Evolutionary conservation across 2,113 vertebrate genomes (phyloP).

Genomic region (Chionodraco myersi): DNA sequence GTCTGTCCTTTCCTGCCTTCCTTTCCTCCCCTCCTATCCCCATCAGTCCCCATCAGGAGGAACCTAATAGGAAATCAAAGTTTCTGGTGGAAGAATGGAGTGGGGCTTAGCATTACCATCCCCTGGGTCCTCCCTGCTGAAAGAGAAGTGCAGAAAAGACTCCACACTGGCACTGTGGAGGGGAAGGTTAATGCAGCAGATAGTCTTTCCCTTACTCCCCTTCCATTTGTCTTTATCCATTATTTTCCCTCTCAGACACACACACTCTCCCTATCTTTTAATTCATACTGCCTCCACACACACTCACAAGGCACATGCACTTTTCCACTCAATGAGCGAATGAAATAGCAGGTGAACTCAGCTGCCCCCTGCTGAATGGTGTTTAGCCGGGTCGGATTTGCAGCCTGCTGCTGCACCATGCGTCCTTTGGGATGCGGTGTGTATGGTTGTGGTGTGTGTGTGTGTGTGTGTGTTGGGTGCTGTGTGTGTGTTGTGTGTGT

Average conservation of each 20-base stretch:
- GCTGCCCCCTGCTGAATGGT: conserved; percentile 22
- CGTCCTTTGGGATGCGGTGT: conserved; percentile 56
- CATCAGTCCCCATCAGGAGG: conserved; percentile 92
- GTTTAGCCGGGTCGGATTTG: conserved; percentile 35
- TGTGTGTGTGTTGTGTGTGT: conserved; percentile 24
- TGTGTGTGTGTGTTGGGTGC: conserved; percentile 8
- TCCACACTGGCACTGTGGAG: conserved; percentile 86
- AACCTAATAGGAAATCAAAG: conserved; percentile 99
- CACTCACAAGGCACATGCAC: conserved; percentile 23
- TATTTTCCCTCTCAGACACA: conserved; percentile 50
- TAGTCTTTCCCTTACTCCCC: conserved; percentile 90
- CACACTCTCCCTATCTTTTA: conserved; percentile 40
- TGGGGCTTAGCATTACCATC: conserved; percentile 96
- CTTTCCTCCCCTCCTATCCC: conserved; percentile 50
- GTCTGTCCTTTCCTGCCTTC: conserved; percentile 50
- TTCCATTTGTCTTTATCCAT: conserved; percentile 71
- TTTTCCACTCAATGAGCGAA: conserved; percentile 9
- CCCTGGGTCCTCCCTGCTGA: conserved; percentile 95
- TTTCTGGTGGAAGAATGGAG: conserved; percentile 93
- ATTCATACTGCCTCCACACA: conserved; percentile 34
- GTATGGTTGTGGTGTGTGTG: conserved; percentile 34
- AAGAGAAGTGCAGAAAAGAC: conserved; percentile 97
- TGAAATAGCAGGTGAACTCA: conserved; percentile 47
- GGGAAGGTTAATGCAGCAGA: conserved; percentile 97
- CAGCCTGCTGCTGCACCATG: conserved; percentile 5